Evolutionary conservation across 2,888 invertebrate genomes (phyloP), one percentile per base, ranked within the genome.

Genomic region (Orchesellides sinensis): DNA sequence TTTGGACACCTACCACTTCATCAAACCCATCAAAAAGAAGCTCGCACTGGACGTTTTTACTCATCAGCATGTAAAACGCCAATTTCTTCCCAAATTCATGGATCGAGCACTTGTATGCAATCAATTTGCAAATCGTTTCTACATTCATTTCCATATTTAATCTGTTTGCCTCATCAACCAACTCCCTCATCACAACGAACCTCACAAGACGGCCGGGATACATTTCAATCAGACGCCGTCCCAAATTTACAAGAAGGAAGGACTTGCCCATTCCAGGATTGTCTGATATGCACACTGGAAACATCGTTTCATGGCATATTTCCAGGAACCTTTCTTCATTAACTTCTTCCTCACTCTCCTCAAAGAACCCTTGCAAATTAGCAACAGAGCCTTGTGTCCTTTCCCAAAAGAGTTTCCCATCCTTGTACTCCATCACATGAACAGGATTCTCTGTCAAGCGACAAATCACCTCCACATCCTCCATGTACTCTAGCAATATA

Each of bases 201-300:
- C 19, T 25, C 1, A 52, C 27, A 8, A 69, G n/a, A 10, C 12
- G 2, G 8, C 12, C 25, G 10, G 17, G n/a, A 29, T 14, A 1
- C 10, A n/a, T 5, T 32, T 54, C 14, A 52, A 27, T 5, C 0
- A 69, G 10, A 0, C 12, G 1, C 8, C 19, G 17, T 2, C 19
- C 69, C 2, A 69, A 19, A 8, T 32, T 29, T 2, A 17, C 6
- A 56, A 56, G 21, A 17, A 69, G 23, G 5, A 40, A n/a, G 21
- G 70, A 25, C n/a, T 70, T 70, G 12, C 70, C 70, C 70, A 56
- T 70, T 10, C 70, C 70, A 0, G 70, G 56, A 3, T 12, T 23
- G 27, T 70, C 70, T 6, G 70, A 19, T 2, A 70, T 54, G 3
- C 21, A 17, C 2, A 52, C 32, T 10, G 17, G 35, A 6, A 4